A percentile compares a stretch with the other conserved stretches of the same genome.
These are phyloP conservation scores for Galerucella pusilla DNA, from an alignment of 2,888 invertebrate genomes.

Conservation along the genomic window DNA sequence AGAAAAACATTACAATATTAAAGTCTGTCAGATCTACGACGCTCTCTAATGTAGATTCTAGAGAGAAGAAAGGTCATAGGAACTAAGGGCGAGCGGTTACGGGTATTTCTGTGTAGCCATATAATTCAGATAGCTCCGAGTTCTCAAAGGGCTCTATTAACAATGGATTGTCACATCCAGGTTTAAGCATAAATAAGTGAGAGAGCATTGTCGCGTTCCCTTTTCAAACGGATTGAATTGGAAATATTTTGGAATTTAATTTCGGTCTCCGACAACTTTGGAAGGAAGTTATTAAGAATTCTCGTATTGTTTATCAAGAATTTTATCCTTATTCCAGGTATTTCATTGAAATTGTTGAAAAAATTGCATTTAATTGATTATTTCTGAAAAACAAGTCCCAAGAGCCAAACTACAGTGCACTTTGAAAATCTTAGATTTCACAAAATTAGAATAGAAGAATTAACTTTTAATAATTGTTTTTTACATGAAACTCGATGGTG, in stretches of 20 bases:
- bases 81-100: neutral
- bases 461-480: too few species aligned
- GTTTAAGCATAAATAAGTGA: conserved; percentile 57
- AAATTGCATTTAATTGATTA: too few species aligned
- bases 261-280: conserved; percentile 19
- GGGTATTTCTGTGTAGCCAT: neutral
- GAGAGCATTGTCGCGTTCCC: conserved; percentile 53
- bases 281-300: conserved; percentile 28
- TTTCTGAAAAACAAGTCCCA: too few species aligned
- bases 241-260: conserved; percentile 55
- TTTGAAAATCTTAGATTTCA: too few species aligned
- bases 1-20: too few species aligned
- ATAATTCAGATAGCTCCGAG: conserved; percentile 54
- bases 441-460: too few species aligned
- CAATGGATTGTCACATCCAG: conserved; percentile 60
- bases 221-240: conserved; percentile 55
- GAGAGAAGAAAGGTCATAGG: neutral
- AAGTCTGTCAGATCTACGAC: neutral
- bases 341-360: too few species aligned
- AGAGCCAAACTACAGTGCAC: too few species aligned
- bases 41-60: conserved; percentile 1
- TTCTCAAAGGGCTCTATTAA: conserved; percentile 53
- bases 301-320: conserved; percentile 46
- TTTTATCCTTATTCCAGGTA: conserved; percentile 34
- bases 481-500: too few species aligned